Percentiles rank a stretch among this genome's conserved stretches.
Conservation (phyloP, 2,113 vertebrate species). For the Pelusios castaneus region DNA sequence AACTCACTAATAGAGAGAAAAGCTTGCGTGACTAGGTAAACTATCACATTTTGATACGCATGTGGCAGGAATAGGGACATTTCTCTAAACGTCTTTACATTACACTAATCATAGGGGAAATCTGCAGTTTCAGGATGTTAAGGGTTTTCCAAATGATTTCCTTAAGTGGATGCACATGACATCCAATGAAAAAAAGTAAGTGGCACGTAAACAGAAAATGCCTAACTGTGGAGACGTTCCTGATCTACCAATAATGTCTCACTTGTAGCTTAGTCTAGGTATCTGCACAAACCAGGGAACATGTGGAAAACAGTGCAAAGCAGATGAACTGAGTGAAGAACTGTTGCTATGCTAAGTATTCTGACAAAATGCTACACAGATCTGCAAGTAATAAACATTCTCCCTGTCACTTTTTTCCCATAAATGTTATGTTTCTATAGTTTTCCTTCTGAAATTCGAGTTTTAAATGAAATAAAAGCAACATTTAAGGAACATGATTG, state of each 20-base stretch:
- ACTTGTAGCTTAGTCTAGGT: not conserved
- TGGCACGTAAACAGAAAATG: not conserved
- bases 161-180: not conserved
- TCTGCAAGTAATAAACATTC: not conserved
- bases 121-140: not conserved
- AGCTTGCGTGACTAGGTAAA: not conserved
- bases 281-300: not conserved
- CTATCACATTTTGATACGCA: not conserved
- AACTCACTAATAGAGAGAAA: not conserved
- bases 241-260: not conserved
- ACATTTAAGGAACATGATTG: not conserved
- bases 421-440: not conserved
- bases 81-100: not conserved
- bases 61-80: not conserved
- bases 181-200: not conserved
- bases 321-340: not conserved
- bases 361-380: not conserved
- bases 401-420: not conserved
- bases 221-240: not conserved
- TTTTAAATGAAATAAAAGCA: not conserved
- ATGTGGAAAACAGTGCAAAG: not conserved
- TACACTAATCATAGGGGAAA: not conserved
- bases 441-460: not conserved
- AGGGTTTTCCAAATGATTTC: accelerated
- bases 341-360: not conserved